phyloP scores from a whole-genome alignment of 1,140 invertebrate species.

The Ips typographus region DNA sequence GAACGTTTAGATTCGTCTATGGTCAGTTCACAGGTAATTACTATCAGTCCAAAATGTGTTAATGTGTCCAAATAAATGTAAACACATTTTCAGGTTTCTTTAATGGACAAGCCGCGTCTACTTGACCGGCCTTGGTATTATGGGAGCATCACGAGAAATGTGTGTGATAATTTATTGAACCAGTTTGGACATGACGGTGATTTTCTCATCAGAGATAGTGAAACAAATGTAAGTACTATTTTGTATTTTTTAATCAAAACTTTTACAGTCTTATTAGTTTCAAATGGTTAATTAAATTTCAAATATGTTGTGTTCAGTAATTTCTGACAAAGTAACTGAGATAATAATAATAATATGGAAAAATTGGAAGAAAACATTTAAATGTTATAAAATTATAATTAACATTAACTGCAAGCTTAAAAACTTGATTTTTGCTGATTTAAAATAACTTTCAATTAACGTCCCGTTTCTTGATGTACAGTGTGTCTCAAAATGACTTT shows the following conservation, averaged over 20 bases:
- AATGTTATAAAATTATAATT: too few relatives aligned
- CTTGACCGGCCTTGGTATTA: slow-evolving; percentile 93
- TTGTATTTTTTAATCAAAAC: neutral
- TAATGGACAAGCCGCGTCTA: slow-evolving; percentile 66
- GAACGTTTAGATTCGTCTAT: slow-evolving; percentile 55
- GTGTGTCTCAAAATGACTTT: too few relatives aligned
- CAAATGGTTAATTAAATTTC: neutral
- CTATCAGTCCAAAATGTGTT: neutral
- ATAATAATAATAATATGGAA: too few relatives aligned
- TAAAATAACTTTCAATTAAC: too few relatives aligned
- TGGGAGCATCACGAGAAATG: slow-evolving; percentile 89
- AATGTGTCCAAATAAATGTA: too few relatives aligned
- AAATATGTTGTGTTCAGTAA: too few relatives aligned
- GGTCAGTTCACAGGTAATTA: slow-evolving; percentile 48
- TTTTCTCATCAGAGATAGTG: slow-evolving; percentile 97
- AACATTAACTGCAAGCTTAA: too few relatives aligned
- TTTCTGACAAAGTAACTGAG: too few relatives aligned
- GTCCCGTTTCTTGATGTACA: too few relatives aligned
- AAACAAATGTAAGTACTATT: slow-evolving; percentile 87
- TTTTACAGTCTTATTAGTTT: slow-evolving; percentile 6
- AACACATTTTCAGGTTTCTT: slow-evolving; percentile 35
- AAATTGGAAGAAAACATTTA: too few relatives aligned
- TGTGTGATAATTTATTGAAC: slow-evolving; percentile 93
- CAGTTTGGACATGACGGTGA: slow-evolving; percentile 95
- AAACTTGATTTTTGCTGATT: too few relatives aligned